Evolutionary conservation across 2,888 invertebrate genomes (phyloP).

Genomic region (Cremastobaeus sp.): DNA sequence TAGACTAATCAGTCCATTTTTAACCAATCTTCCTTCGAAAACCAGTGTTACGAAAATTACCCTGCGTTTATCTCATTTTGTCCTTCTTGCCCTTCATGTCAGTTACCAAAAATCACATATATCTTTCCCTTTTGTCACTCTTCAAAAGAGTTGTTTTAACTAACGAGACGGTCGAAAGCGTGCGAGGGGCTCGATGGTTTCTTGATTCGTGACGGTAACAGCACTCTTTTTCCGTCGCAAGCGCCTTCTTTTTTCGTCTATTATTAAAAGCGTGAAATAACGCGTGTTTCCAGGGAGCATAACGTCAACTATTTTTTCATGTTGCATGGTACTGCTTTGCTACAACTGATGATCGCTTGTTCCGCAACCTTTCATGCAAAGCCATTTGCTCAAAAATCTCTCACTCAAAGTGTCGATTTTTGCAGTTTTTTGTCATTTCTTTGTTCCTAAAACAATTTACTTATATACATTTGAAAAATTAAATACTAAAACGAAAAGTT

Average conservation of each 20-base stretch:
- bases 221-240: constrained; percentile 64
- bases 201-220: constrained; percentile 45
- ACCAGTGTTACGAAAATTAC: no score
- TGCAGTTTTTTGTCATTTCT: no score
- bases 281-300: constrained; percentile 53
- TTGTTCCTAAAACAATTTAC: no score
- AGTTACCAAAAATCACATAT: not conserved
- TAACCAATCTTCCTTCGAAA: no score
- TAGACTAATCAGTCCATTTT: no score
- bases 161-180: constrained; percentile 20
- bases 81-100: constrained; percentile 20
- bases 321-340: constrained; percentile 47
- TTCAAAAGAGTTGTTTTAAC: constrained; percentile 13
- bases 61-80: no score
- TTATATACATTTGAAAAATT: no score
- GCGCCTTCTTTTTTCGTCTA: constrained; percentile 66
- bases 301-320: constrained; percentile 55
- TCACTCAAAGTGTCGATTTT: no score
- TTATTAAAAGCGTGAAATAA: constrained; percentile 63
- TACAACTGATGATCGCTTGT: constrained; percentile 14
- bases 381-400: no score
- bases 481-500: no score
- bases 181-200: constrained; percentile 25
- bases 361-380: no score
- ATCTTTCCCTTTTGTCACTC: constrained; percentile 15